These are phyloP conservation scores for Cercopithecus neglectus DNA, from an alignment of 2,797 vertebrate genomes.

Conservation along the genomic window DNA sequence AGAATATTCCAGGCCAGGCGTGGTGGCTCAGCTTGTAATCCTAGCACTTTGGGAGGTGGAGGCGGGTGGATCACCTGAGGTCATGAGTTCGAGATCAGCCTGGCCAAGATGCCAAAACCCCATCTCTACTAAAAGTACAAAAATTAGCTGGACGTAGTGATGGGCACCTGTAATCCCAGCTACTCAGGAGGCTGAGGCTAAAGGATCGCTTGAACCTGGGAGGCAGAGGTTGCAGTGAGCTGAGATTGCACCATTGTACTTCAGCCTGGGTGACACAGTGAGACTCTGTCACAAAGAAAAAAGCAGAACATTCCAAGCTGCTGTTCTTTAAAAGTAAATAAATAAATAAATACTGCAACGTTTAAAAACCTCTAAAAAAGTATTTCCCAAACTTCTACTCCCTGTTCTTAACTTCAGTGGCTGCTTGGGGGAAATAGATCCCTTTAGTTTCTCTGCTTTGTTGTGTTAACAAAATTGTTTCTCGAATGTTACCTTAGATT, in stretches of 20 bases:
- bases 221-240: neutral
- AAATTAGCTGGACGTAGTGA: neutral
- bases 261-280: neutral
- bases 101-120: neutral
- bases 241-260: neutral
- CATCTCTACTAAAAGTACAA: neutral
- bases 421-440: neutral
- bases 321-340: too few relatives aligned
- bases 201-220: neutral
- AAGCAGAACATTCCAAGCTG: too few relatives aligned
- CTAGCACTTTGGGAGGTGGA: neutral
- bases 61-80: neutral
- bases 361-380: neutral
- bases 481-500: neutral
- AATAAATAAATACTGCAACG: neutral
- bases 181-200: neutral
- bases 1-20: neutral
- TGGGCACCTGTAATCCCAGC: neutral
- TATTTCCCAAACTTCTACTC: neutral
- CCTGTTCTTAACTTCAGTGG: neutral
- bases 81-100: neutral
- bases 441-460: neutral
- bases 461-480: neutral
- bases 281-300: neutral
- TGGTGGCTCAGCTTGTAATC: neutral